Base-by-base conservation (phyloP, 2,113 vertebrate genomes). In the Chrysemys picta region DNA sequence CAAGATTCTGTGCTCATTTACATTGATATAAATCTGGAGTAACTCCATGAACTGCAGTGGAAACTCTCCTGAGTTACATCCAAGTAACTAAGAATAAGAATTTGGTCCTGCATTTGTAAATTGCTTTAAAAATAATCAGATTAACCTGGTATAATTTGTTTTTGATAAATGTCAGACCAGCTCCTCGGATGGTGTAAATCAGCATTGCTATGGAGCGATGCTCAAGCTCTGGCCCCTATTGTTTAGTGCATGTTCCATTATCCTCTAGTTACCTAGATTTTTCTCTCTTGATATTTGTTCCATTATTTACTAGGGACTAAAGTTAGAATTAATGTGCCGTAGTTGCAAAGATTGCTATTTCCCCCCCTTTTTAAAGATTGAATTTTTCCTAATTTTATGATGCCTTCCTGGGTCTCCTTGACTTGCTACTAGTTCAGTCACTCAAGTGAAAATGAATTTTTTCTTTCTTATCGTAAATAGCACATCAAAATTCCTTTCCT, bases 301-400 rank as follows among this genome's bases (percentile, higher is more conserved):
- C 62, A 72, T 84, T 90, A 84, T 42, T 95, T 92, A 79, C 11
- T 47, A 72, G 75, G 75, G 38, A 45, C 69, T 78, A 54, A 86
- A 94, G 25, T 57, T 75, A 75, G 52, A 78, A 92, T 95, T 93
- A 82, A 88, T 88, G 87, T 56, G 86, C 79, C 49, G 22, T 56
- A 75, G 31, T 50, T 80, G 56, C 65, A 52, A 35, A 16, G 27
- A 57, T 82, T 79, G 93, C 22, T 56, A 27, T 76, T 84, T 84
- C 87, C 38, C 54, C 69, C 89, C 19, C 54, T 59, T 85, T 89
- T 82, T 82, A 89, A 9, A 90, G 56, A 59, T 87, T 89, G 90
- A 14, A 49, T 81, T 57, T 27, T 29, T 38, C 27, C 50, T 24
- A 42, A 38, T 38, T 22, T 59, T 27, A 69, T 85, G 31, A 76